Evolutionary conservation across 2,888 invertebrate species (phyloP), one percentile per base, ranked within the genome.

Genomic region (Dastarcus helophoroides): DNA sequence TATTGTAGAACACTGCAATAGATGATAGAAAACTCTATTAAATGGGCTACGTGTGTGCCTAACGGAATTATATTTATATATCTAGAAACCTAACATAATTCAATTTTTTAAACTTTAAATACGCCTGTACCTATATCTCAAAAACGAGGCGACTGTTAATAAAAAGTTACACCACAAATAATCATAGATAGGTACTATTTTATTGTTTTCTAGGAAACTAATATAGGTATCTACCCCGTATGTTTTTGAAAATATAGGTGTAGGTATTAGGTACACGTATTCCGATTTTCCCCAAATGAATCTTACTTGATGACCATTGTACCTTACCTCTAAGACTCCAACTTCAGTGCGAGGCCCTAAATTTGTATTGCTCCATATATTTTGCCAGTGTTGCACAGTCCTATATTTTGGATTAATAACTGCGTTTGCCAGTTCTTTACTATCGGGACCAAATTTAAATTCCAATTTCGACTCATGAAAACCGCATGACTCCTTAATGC

Each of bases 321-420:
- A n/a, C n/a, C n/a, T 7, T 23, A 23, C 24, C 24, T 10, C 24
- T 23, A 23, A 23, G 24, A 23, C 24, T 23, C 24, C 24, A 23
- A 23, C 24, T 23, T 10, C 24, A 19, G 19, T 19, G 19, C 19
- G 19, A 19, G 19, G 19, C 19, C 19, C 19, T 19, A 19, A 19
- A 19, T 23, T 23, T 23, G 24, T 23, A 7, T 23, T 23, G 6
- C 24, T 23, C 24, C 24, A 23, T 23, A 23, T 23, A 10, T 23
- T 23, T 7, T 23, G 24, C 24, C 24, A 23, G 24, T 23, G 24
- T 23, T 23, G 24, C 24, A 23, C 24, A 23, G 24, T 23, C 24
- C 24, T 23, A 23, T 23, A 23, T 23, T 23, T 23, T 23, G 24
- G 24, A 23, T 23, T 23, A 23, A 23, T 23, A 23, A 23, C 24